Evolutionary conservation across 2,888 invertebrate species (phyloP).

Genomic region (Apodemia zela): DNA sequence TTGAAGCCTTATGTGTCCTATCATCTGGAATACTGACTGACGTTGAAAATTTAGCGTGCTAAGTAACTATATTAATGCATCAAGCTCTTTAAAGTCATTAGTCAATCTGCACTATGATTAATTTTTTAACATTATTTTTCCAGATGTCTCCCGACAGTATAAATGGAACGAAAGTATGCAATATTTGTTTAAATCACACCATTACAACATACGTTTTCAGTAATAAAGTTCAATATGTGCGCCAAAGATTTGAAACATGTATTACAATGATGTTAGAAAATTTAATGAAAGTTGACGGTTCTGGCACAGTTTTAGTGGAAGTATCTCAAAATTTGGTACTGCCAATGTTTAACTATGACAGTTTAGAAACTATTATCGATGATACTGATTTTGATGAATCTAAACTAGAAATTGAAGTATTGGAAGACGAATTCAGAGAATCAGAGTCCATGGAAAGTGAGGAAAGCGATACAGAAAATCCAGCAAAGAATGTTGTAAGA

Average conservation of each 20-base stretch:
- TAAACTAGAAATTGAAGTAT: constrained; percentile 51
- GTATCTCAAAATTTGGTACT: constrained; percentile 52
- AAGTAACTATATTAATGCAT: too few species aligned
- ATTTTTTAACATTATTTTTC: constrained; percentile 40
- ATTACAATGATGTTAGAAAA: constrained; percentile 50
- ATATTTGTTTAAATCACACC: constrained; percentile 58
- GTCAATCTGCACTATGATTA: background rate
- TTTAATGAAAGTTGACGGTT: constrained; percentile 40
- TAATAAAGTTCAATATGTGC: constrained; percentile 48
- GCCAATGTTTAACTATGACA: constrained; percentile 39
- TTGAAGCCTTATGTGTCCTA: too few species aligned
- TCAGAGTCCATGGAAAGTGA: constrained; percentile 36
- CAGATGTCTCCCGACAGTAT: constrained; percentile 53
- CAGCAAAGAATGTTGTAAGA: constrained; percentile 42
- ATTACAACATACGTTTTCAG: constrained; percentile 58
- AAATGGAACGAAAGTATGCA: constrained; percentile 64
- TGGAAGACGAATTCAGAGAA: constrained; percentile 70
- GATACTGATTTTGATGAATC: constrained; percentile 44
- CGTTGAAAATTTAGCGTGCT: too few species aligned
- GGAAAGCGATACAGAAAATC: constrained; percentile 34
- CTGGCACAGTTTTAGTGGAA: constrained; percentile 57
- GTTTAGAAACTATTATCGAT: constrained; percentile 30
- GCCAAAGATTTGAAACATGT: constrained; percentile 53
- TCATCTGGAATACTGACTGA: too few species aligned
- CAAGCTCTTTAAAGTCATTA: too few species aligned